Evolutionary conservation across 2,113 vertebrate genomes (phyloP).

Genomic region (Thomomys bottae): DNA sequence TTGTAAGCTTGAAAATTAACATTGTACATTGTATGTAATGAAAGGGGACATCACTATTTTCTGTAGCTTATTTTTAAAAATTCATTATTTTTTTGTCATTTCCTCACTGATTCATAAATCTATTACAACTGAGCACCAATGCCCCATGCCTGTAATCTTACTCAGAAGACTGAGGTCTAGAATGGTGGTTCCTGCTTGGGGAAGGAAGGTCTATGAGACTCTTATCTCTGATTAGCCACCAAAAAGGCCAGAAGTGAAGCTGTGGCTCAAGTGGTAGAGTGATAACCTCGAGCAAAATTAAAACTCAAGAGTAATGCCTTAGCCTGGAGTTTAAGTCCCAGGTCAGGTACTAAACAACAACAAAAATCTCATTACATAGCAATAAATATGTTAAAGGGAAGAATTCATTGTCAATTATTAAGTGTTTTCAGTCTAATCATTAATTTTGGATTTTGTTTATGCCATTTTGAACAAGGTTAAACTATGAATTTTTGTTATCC

Average conservation of each 20-base stretch:
- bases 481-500: not conserved
- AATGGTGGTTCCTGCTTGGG: no score
- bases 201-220: no score
- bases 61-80: not conserved
- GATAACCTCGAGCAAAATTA: no score
- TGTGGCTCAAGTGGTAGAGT: no score
- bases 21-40: not conserved
- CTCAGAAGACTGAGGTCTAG: no score
- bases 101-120: not conserved
- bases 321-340: no score
- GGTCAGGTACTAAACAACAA: no score
- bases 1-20: not conserved
- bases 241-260: no score
- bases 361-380: no score
- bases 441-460: slow-evolving; percentile 20
- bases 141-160: no score
- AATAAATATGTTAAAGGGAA: not conserved
- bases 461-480: not conserved
- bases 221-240: no score
- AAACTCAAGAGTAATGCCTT: no score
- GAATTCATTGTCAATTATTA: not conserved
- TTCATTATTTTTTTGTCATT: not conserved
- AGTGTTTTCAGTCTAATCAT: not conserved
- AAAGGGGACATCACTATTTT: not conserved
- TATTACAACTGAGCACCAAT: not conserved